phyloP scores from a whole-genome alignment of 2,888 invertebrate genomes.

The Volucella inanis region DNA sequence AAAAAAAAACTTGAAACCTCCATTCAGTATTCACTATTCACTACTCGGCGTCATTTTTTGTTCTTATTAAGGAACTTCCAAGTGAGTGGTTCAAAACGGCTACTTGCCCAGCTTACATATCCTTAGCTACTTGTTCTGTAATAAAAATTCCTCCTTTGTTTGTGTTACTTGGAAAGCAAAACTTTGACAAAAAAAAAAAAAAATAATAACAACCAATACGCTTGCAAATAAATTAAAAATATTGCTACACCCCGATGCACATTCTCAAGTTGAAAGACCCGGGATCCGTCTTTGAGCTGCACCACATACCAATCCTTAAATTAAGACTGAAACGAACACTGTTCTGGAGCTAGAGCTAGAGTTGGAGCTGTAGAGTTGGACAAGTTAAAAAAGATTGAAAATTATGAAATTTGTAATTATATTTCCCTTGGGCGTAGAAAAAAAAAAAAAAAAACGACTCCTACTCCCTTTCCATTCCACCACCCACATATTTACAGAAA shows the following conservation, averaged over 20 bases:
- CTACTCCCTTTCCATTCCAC: slow-evolving; percentile 40
- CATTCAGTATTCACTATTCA: neutral
- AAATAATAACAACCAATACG: slow-evolving; percentile 31
- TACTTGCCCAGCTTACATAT: slow-evolving; percentile 51
- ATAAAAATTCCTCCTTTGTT: slow-evolving; percentile 69
- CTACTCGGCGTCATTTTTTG: slow-evolving; percentile 18
- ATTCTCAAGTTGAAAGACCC: slow-evolving; percentile 42
- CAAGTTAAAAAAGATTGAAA: slow-evolving; percentile 58
- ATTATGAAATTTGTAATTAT: slow-evolving; percentile 74
- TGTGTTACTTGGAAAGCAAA: slow-evolving; percentile 18
- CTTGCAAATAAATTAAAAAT: slow-evolving; percentile 72
- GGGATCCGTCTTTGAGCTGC: slow-evolving; percentile 43
- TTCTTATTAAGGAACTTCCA: slow-evolving; percentile 71
- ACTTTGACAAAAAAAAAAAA: slow-evolving; percentile 9
- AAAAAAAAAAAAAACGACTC: slow-evolving; percentile 30
- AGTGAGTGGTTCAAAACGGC: slow-evolving; percentile 70
- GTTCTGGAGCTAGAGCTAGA: too few species aligned
- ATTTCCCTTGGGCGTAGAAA: slow-evolving; percentile 61
- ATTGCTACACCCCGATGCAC: slow-evolving; percentile 67
- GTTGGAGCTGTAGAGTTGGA: neutral
- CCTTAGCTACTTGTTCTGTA: slow-evolving; percentile 47
- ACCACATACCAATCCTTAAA: slow-evolving; percentile 4
- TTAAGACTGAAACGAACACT: too few species aligned
- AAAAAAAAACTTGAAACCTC: slow-evolving; percentile 13
- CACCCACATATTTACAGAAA: slow-evolving; percentile 10